Evolutionary conservation across 1,140 invertebrate species (phyloP).

Genomic region (Epicauta chinensis): DNA sequence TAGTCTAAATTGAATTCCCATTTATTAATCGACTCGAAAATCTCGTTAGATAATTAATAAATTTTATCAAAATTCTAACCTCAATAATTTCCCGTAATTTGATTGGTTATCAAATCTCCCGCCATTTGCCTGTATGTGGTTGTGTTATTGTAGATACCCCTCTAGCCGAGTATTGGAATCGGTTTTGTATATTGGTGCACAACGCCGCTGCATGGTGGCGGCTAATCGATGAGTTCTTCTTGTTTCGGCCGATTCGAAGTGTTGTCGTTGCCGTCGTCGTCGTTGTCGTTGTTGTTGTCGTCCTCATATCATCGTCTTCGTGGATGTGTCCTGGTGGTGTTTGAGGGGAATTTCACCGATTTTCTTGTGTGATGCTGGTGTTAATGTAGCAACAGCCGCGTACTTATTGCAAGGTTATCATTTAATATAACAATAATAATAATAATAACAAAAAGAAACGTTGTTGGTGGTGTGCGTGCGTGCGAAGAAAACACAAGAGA

Average conservation of each 20-base stretch:
- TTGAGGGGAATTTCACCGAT: neutral
- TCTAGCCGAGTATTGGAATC: slow-evolving; percentile 16
- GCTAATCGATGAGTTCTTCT: slow-evolving; percentile 24
- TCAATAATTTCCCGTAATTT: neutral
- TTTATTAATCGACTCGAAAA: too few species aligned
- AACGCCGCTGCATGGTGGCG: slow-evolving; percentile 12
- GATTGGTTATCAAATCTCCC: slow-evolving; percentile 15
- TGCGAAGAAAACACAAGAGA: too few species aligned
- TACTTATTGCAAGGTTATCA: too few species aligned
- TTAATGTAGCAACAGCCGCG: too few species aligned
- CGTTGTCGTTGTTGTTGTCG: slow-evolving; percentile 4
- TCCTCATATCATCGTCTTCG: neutral
- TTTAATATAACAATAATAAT: too few species aligned
- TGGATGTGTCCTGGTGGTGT: neutral
- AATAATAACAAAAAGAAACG: too few species aligned
- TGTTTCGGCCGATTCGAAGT: too few species aligned
- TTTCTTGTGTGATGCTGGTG: too few species aligned
- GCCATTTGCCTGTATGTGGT: slow-evolving; percentile 3
- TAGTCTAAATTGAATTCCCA: too few species aligned
- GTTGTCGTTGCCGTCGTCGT: neutral
- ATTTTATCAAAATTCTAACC: slow-evolving; percentile 1
- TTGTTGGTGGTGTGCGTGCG: too few species aligned
- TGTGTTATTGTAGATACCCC: slow-evolving; percentile 24
- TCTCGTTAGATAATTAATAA: too few species aligned
- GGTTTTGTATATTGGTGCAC: neutral